Base-by-base conservation (phyloP, 2,888 invertebrate genomes). In the Dryobotodes eremita region DNA sequence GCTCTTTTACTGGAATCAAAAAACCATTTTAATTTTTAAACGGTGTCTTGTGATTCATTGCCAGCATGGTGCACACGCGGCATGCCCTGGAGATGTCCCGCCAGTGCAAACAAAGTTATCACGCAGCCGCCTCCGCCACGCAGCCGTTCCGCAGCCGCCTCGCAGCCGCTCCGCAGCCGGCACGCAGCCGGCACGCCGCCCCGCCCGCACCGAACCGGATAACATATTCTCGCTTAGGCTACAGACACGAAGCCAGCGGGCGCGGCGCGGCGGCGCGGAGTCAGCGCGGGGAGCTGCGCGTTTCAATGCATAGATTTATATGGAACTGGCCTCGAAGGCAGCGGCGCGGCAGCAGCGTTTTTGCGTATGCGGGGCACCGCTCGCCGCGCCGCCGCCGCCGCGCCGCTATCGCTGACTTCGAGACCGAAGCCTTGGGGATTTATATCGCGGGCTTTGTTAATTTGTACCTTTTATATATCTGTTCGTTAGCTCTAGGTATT, bases 401-500 rank as follows among this genome's bases (percentile, higher is more conserved):
- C n/a, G n/a, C n/a, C n/a, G n/a, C n/a, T n/a, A n/a, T n/a, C n/a
- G n/a, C n/a, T n/a, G n/a, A n/a, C n/a, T n/a, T n/a, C n/a, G n/a
- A n/a, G n/a, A n/a, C n/a, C n/a, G n/a, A n/a, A n/a, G n/a, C n/a
- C n/a, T n/a, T n/a, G n/a, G n/a, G 70, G 75, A 82, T 74, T 85
- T 76, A 76, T 77, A 77, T 85, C 57, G 59, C 62, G 46, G 77
- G 71, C 55, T 72, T 85, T 84, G 81, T 77, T 85, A 85, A 84
- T 83, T 83, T 80, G 61, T 68, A 59, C 65, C 61, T 55, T 71
- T 68, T 77, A 72, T 79, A 42, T 71, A n/a, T 55, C 53, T 66
- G 62, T 75, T 53, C 66, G 61, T 62, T 59, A 20, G 23, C 15
- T 80, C 26, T n/a, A 68, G 31, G 31, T 66, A 74, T 74, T 71